A percentile compares a stretch with the other conserved stretches of the same genome.
Conservation (phyloP, 2,888 invertebrate genomes). For the Drosophila neutralis region DNA sequence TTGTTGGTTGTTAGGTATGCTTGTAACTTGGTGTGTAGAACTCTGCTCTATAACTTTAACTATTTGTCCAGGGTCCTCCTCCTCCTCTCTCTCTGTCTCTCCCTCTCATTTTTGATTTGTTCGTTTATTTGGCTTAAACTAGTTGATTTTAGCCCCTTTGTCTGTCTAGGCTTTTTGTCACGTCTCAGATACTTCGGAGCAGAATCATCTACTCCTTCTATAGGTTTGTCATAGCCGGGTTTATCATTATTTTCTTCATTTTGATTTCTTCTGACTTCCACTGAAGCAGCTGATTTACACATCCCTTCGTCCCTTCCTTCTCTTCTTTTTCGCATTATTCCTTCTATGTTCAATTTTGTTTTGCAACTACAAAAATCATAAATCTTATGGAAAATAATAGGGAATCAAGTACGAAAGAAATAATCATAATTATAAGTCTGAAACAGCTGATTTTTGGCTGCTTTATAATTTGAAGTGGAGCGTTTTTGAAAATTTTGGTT, state of each 20-base stretch:
- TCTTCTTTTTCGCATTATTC: conserved; percentile 19
- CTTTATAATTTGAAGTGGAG: conserved; percentile 46
- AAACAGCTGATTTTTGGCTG: conserved; percentile 17
- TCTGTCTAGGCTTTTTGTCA: conserved; percentile 57
- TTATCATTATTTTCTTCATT: conserved; percentile 28
- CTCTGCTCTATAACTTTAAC: conserved; percentile 55
- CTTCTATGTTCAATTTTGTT: conserved; percentile 68
- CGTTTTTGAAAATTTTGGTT: conserved; percentile 54
- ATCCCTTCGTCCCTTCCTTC: conserved; percentile 13
- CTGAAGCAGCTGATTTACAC: conserved; percentile 71
- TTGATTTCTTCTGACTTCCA: conserved; percentile 37
- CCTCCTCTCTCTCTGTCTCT: background rate
- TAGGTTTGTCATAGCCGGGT: conserved; percentile 52
- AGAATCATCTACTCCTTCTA: conserved; percentile 4
- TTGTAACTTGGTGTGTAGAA: conserved; percentile 69
- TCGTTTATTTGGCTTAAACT: conserved; percentile 48
- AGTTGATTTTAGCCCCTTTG: conserved; percentile 46
- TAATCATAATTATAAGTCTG: conserved; percentile 9
- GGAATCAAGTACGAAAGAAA: conserved; percentile 8
- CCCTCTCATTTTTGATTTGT: conserved; percentile 28
- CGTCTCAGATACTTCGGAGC: conserved; percentile 4
- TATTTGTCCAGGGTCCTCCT: conserved; percentile 28
- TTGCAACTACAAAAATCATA: conserved; percentile 65
- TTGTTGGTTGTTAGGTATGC: conserved; percentile 80
- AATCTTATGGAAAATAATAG: conserved; percentile 17